phyloP scores from a whole-genome alignment of 1,140 invertebrate genomes.

The Drosophila orosa region DNA sequence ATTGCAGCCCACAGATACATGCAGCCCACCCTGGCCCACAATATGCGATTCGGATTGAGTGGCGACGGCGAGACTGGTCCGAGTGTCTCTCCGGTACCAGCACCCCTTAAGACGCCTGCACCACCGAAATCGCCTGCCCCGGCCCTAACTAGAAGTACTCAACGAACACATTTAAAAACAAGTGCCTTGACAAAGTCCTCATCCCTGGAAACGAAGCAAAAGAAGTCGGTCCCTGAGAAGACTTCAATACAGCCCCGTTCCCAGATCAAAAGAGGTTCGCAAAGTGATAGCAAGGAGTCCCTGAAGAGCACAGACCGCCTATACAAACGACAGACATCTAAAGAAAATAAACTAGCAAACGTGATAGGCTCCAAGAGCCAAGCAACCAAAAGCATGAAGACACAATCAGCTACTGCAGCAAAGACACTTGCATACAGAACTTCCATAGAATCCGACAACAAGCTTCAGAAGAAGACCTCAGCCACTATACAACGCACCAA shows the following conservation, averaged over 20 bases:
- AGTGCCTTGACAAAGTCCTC: slow-evolving; percentile 77
- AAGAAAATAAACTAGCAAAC: slow-evolving; percentile 68
- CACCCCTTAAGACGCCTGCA: slow-evolving; percentile 54
- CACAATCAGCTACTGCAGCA: slow-evolving; percentile 72
- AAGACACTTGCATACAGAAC: slow-evolving; percentile 74
- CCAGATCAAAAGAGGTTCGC: slow-evolving; percentile 48
- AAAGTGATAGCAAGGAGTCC: slow-evolving; percentile 66
- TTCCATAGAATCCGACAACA: slow-evolving; percentile 80
- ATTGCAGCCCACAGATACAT: slow-evolving; percentile 72
- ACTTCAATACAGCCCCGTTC: slow-evolving; percentile 19
- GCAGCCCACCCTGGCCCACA: slow-evolving; percentile 77
- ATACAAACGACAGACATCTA: slow-evolving; percentile 72
- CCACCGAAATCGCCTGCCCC: slow-evolving; percentile 67
- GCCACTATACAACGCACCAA: slow-evolving; percentile 64
- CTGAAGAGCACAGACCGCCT: slow-evolving; percentile 67
- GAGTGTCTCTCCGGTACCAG: slow-evolving; percentile 38
- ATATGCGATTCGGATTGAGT: slow-evolving; percentile 61
- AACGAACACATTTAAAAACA: slow-evolving; percentile 50
- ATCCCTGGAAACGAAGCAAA: slow-evolving; percentile 51
- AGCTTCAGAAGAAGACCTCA: slow-evolving; percentile 56
- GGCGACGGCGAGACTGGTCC: slow-evolving; percentile 55
- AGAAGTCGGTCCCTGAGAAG: slow-evolving; percentile 42
- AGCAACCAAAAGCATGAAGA: slow-evolving; percentile 74
- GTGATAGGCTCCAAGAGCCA: slow-evolving; percentile 79
- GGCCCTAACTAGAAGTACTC: slow-evolving; percentile 39